A percentile compares a stretch with the other conserved stretches of the same genome.
Evolutionary conservation across 2,888 invertebrate genomes (phyloP).

Genomic region (Athrips mouffetella): DNA sequence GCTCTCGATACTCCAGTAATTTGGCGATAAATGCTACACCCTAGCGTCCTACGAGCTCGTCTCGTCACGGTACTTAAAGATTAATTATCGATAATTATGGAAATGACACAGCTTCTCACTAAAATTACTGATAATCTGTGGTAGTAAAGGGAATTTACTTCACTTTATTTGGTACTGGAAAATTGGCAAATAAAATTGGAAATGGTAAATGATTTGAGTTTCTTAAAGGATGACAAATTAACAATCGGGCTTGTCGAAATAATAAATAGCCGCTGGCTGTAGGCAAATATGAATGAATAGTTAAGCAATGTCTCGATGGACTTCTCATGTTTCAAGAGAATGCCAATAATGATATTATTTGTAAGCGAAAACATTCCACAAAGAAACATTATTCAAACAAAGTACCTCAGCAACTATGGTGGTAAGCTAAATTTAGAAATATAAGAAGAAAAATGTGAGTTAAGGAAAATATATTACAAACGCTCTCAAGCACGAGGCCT

Average conservation of each 20-base stretch:
- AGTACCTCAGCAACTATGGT: conserved; percentile 2
- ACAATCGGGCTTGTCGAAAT: background rate
- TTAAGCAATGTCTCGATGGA: background rate
- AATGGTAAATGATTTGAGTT: conserved; percentile 23
- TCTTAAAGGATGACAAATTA: conserved; percentile 21
- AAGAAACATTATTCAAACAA: conserved; percentile 1
- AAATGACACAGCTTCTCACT: conserved; percentile 43
- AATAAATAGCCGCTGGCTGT: conserved; percentile 3
- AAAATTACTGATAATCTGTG: conserved; percentile 20
- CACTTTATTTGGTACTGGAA: background rate
- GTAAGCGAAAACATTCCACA: background rate
- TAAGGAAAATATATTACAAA: conserved; percentile 25
- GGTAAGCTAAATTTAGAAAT: conserved; percentile 19
- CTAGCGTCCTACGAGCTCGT: conserved; percentile 16
- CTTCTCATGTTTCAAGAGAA: background rate
- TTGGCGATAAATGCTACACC: conserved; percentile 47
- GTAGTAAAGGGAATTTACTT: background rate
- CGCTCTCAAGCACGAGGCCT: conserved; percentile 23
- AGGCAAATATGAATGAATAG: background rate
- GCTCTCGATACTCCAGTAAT: conserved; percentile 40
- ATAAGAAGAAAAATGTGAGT: conserved; percentile 23
- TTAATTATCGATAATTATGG: conserved; percentile 62
- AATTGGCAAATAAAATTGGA: conserved; percentile 23
- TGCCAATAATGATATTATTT: background rate
- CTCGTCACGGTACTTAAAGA: conserved; percentile 55